Percentiles rank a stretch among this genome's conserved stretches.
Evolutionary conservation across 2,113 vertebrate species (phyloP).

Genomic region (Colius striatus): DNA sequence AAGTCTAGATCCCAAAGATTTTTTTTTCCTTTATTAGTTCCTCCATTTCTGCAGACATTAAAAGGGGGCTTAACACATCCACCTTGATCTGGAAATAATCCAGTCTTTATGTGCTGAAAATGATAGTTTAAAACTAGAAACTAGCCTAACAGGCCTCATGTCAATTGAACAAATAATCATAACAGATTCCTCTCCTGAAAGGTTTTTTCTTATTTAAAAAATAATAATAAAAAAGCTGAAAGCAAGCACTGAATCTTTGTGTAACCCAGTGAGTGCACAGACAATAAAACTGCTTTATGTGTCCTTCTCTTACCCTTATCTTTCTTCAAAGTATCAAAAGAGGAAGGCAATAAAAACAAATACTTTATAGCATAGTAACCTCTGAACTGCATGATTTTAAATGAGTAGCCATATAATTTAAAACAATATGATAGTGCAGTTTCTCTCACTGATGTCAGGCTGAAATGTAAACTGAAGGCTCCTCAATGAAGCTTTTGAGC

Average conservation of each 20-base stretch:
- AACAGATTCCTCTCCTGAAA: neutral
- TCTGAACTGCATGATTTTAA: neutral
- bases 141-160: neutral
- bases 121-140: neutral
- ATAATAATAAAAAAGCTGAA: neutral
- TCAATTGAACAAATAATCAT: slow-evolving; percentile 38
- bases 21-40: slow-evolving; percentile 27
- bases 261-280: neutral
- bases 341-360: neutral
- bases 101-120: slow-evolving; percentile 21
- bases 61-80: neutral
- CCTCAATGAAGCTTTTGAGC: neutral
- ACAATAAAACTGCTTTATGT: slow-evolving; percentile 5
- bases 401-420: neutral
- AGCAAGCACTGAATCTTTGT: neutral
- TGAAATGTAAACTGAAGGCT: neutral
- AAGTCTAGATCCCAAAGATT: neutral
- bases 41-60: slow-evolving; percentile 3
- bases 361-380: neutral
- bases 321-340: neutral
- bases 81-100: neutral
- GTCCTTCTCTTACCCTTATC: neutral
- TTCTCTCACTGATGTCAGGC: neutral
- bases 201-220: slow-evolving; percentile 18
- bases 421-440: neutral